phyloP scores from a whole-genome alignment of 2,888 invertebrate species.

The Ommatoiulus sabulosus region DNA sequence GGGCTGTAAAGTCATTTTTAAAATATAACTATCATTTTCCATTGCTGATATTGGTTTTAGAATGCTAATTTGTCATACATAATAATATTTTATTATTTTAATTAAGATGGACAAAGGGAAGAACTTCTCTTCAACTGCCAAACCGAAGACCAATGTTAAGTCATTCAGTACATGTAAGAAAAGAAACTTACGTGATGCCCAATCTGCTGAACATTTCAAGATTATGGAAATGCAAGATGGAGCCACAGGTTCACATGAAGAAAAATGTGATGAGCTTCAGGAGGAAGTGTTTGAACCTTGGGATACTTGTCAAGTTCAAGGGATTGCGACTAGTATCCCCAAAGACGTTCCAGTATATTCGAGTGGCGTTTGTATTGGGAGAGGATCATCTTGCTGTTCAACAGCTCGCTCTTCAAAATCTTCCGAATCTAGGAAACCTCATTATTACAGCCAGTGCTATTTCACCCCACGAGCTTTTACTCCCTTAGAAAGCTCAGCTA shows the following conservation, averaged over 20 bases:
- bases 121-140: conserved; percentile 18
- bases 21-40: too few relatives aligned
- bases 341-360: background rate
- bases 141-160: background rate
- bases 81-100: background rate
- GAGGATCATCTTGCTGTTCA: conserved; percentile 17
- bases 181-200: background rate
- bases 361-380: background rate
- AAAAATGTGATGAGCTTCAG: background rate
- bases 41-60: too few relatives aligned
- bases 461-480: background rate
- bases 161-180: background rate
- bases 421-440: conserved; percentile 4
- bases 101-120: conserved; percentile 49
- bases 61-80: background rate
- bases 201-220: background rate
- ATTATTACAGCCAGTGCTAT: background rate
- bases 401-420: background rate
- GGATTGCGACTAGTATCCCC: background rate
- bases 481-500: background rate
- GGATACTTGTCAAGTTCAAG: background rate
- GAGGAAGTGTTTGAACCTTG: background rate
- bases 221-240: background rate
- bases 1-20: too few relatives aligned
- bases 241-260: background rate